Evolutionary conservation across 2,888 invertebrate genomes (phyloP).

Genomic region (Taenaris catops): DNA sequence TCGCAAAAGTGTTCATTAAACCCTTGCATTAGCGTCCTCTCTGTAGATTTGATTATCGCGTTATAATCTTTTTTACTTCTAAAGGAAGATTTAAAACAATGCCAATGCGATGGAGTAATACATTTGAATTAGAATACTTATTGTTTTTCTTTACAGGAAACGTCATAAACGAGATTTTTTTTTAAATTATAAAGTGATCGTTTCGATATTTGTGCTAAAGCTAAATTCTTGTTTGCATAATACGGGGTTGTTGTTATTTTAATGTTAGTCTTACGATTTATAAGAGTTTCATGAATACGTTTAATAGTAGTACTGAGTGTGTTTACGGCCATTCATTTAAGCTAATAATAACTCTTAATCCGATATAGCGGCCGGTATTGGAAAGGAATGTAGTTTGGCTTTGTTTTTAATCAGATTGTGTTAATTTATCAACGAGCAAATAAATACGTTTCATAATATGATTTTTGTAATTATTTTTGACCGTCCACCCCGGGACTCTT

Average conservation of each 20-base stretch:
- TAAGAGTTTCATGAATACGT: slow-evolving; percentile 64
- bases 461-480: slow-evolving; percentile 80
- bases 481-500: slow-evolving; percentile 57
- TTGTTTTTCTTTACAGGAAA: slow-evolving; percentile 2
- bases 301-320: slow-evolving; percentile 53
- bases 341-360: slow-evolving; percentile 57
- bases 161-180: slow-evolving; percentile 16
- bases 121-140: not conserved
- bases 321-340: slow-evolving; percentile 58
- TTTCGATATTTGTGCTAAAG: slow-evolving; percentile 9
- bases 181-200: not conserved
- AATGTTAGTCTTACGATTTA: slow-evolving; percentile 65
- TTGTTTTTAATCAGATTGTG: slow-evolving; percentile 73
- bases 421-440: slow-evolving; percentile 76
- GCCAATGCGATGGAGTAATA: not conserved
- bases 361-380: slow-evolving; percentile 60
- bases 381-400: slow-evolving; percentile 63
- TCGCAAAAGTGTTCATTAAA: no score
- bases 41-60: no score
- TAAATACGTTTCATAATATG: slow-evolving; percentile 76
- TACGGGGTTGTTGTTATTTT: slow-evolving; percentile 72
- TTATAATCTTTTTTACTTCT: no score
- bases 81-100: no score
- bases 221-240: slow-evolving; percentile 50
- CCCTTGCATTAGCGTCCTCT: no score